Conservation (phyloP, 1,140 invertebrate species). For the Drosophila carrolli region DNA sequence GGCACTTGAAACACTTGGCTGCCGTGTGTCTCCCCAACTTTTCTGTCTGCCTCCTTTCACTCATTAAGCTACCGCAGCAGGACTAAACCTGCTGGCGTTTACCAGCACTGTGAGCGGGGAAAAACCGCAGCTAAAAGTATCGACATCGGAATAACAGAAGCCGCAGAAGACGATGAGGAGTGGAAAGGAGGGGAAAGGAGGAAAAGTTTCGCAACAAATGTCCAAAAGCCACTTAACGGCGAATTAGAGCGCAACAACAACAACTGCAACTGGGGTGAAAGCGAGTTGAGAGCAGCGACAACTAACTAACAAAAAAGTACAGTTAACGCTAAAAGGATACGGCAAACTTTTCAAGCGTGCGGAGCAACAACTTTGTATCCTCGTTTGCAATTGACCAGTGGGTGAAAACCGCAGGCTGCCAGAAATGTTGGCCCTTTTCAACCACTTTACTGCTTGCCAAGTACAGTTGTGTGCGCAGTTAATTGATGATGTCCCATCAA, state of each 20-base stretch:
- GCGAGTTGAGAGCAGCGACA: conserved; percentile 28
- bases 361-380: conserved; percentile 30
- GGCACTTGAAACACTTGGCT: conserved; percentile 30
- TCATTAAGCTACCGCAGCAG: conserved; percentile 60
- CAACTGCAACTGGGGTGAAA: conserved; percentile 21
- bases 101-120: conserved; percentile 39
- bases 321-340: conserved; percentile 79
- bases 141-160: conserved; percentile 40
- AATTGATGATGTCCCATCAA: conserved; percentile 55
- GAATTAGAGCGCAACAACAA: conserved; percentile 74
- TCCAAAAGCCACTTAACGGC: conserved; percentile 80
- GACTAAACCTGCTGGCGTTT: conserved; percentile 37
- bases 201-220: conserved; percentile 75
- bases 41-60: conserved; percentile 13
- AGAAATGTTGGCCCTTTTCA: background rate
- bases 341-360: conserved; percentile 62
- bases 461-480: conserved; percentile 53
- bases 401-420: conserved; percentile 24
- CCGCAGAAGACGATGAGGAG: conserved; percentile 12
- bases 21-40: conserved; percentile 1
- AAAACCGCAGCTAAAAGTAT: conserved; percentile 51
- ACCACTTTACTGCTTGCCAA: conserved; percentile 7
- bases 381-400: conserved; percentile 32
- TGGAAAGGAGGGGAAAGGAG: background rate
- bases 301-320: conserved; percentile 70